Conservation (phyloP, 2,113 vertebrate genomes). For the Vanacampus margaritifer region DNA sequence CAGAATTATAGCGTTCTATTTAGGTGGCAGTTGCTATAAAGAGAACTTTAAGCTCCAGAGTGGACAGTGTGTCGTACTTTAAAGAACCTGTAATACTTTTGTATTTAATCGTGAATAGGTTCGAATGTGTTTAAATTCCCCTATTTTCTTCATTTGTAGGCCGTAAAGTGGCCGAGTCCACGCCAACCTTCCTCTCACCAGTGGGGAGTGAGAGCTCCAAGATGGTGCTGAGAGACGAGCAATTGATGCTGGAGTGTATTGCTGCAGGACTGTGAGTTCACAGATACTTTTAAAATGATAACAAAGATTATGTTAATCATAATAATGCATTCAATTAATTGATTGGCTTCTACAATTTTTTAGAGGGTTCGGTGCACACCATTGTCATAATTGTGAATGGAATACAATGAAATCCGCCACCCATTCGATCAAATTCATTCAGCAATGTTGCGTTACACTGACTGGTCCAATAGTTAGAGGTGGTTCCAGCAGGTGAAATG, state of each 20-base stretch:
- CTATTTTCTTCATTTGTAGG: slow-evolving; percentile 69
- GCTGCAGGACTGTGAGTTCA: slow-evolving; percentile 88
- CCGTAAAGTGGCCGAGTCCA: slow-evolving; percentile 82
- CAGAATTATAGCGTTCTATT: slow-evolving; percentile 19
- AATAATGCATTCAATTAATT: too few species aligned
- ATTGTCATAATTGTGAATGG: too few species aligned
- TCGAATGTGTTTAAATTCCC: slow-evolving; percentile 5
- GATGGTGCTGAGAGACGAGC: slow-evolving; percentile 88
- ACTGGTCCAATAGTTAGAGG: too few species aligned
- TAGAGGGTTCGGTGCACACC: too few species aligned
- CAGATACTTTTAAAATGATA: neutral
- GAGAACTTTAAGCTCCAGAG: slow-evolving; percentile 3
- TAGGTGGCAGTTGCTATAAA: neutral
- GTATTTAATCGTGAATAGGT: slow-evolving; percentile 6
- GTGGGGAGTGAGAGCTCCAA: slow-evolving; percentile 84
- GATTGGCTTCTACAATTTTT: too few species aligned
- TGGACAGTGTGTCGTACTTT: slow-evolving; percentile 4
- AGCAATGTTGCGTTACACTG: too few species aligned
- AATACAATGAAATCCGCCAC: too few species aligned
- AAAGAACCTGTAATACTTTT: neutral
- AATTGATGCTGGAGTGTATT: slow-evolving; percentile 92
- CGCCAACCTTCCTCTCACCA: slow-evolving; percentile 88
- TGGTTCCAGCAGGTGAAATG: too few species aligned
- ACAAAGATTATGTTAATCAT: too few species aligned
- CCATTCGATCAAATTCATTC: too few species aligned